Percentiles rank a stretch among this genome's conserved stretches.
phyloP scores from a whole-genome alignment of 2,113 vertebrate species.

The Dunckerocampus dactyliophorus region DNA sequence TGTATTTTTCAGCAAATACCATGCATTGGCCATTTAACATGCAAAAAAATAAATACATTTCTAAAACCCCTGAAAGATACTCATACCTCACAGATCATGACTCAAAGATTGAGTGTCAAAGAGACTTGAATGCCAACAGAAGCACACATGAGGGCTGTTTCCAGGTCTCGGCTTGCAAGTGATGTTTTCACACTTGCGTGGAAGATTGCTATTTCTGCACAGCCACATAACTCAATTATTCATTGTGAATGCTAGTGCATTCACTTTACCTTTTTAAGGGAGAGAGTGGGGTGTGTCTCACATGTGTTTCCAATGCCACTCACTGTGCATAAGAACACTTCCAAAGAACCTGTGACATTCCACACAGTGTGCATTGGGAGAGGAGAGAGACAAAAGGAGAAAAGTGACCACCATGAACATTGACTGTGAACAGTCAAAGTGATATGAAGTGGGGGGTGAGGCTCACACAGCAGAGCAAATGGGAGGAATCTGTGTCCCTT shows the following conservation, averaged over 20 bases:
- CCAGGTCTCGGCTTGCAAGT: constrained; percentile 57
- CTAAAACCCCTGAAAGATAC: not conserved
- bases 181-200: constrained; percentile 71
- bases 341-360: constrained; percentile 52
- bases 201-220: constrained; percentile 73
- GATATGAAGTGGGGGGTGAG: constrained; percentile 53
- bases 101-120: constrained; percentile 1
- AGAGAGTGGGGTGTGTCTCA: constrained; percentile 33
- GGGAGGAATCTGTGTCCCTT: constrained; percentile 53
- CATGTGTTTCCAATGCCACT: not conserved
- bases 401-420: constrained; percentile 62
- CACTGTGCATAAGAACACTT: constrained; percentile 29
- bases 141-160: constrained; percentile 29
- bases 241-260: constrained; percentile 59
- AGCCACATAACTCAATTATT: constrained; percentile 74
- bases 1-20: not conserved
- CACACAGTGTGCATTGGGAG: constrained; percentile 36
- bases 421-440: constrained; percentile 55
- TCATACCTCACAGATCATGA: not conserved
- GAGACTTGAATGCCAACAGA: constrained; percentile 12
- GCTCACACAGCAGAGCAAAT: constrained; percentile 58
- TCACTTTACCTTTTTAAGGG: constrained; percentile 63
- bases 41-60: not conserved
- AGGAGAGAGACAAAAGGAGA: constrained; percentile 29
- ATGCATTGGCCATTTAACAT: not conserved